Percentiles rank a stretch among this genome's conserved stretches.
Conservation (phyloP, 2,797 vertebrate genomes). For the Nyctibius grandis region DNA sequence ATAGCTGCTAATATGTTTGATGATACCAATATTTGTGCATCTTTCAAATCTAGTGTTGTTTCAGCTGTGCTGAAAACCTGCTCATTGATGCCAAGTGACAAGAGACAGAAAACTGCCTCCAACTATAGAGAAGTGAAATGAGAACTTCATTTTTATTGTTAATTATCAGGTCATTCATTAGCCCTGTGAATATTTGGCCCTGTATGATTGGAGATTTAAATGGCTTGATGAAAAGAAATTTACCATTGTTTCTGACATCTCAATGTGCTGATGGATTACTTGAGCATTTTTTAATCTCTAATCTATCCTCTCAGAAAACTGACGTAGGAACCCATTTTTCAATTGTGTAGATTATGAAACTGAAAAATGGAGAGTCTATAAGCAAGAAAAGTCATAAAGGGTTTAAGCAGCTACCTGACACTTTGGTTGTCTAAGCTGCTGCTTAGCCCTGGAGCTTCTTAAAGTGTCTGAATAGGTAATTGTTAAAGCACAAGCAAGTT, state of each 20-base stretch:
- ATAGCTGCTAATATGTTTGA: not conserved
- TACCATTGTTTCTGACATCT: not conserved
- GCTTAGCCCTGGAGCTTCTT: not conserved
- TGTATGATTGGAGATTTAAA: not conserved
- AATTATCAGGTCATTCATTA: not conserved
- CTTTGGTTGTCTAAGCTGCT: not conserved
- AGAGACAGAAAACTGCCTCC: not conserved
- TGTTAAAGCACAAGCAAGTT: not conserved
- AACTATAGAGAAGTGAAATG: not conserved
- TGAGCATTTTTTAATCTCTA: not conserved
- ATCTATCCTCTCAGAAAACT: not conserved
- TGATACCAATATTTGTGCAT: not conserved
- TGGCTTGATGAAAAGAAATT: not conserved
- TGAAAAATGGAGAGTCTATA: not conserved
- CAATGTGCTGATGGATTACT: not conserved
- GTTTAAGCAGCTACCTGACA: not conserved
- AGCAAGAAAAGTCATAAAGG: not conserved
- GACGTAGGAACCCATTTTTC: not conserved
- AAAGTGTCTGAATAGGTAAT: not conserved
- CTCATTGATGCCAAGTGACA: not conserved
- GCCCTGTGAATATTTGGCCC: not conserved
- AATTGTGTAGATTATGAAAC: not conserved
- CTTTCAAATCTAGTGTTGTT: not conserved
- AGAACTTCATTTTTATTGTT: not conserved
- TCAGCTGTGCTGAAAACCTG: slow-evolving; percentile 4